Evolutionary conservation across 2,888 invertebrate species (phyloP), one percentile per base, ranked within the genome.

Genomic region (Phyllotreta striolata): DNA sequence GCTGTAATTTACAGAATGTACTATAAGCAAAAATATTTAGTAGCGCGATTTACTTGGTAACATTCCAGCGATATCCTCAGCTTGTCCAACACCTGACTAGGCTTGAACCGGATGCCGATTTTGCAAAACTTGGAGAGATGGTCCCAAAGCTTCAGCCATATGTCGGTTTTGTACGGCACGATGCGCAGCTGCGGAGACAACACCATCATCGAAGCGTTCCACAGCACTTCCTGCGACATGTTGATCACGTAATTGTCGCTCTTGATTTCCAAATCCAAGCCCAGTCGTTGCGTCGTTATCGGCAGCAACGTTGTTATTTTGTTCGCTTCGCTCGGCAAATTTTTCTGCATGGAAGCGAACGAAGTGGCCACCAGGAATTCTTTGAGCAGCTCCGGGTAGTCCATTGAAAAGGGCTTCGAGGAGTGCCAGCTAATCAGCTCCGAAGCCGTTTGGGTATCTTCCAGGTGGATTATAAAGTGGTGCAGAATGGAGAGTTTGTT

Each of bases 121-220:
- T 87, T 86, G 10, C 84, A 86, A 44, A 85, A 83, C 74, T 85
- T 86, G 55, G 85, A 84, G 38, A 91, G 84, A 67, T 88, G 87
- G 72, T 89, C 89, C 92, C 92, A 93, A 70, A 93, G 82, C 67
- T 89, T 86, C 43, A 92, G 92, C 93, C 93, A 94, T 74, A 91
- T 86, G 80, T 94, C 93, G 67, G 88, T 88, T 55, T 89, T 85
- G 80, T 92, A 93, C 62, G 92, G 92, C n/a, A 90, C 87, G 51
- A 94, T 86, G 66, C 94, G 85, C 80, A 94, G 93, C 62, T 92
- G 89, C 1, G 93, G 93, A 2, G 93, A 91, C 57, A 94, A 82
- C 54, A 95, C 83, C 88, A 93, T 93, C 81, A 91, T 92, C 24
- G 90, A 87, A 8, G 92, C 91, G 77, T 91, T 92, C 89, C 91